Evolutionary conservation across 2,888 invertebrate genomes (phyloP).

Genomic region (Chironomus riparius): DNA sequence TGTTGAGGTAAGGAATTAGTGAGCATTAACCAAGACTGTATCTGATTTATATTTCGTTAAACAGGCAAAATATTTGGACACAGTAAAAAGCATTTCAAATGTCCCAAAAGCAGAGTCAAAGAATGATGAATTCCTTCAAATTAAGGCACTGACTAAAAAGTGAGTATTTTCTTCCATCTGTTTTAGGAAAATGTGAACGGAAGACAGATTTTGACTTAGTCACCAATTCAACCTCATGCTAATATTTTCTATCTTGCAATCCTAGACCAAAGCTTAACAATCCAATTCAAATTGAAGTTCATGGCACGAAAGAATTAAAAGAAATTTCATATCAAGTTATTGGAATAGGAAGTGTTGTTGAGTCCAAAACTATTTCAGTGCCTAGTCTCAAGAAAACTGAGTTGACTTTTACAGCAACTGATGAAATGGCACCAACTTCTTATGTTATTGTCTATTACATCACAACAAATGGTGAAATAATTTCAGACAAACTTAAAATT

Average conservation of each 20-base stretch:
- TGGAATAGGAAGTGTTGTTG: slow-evolving; percentile 74
- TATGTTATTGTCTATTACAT: slow-evolving; percentile 69
- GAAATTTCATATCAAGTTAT: slow-evolving; percentile 53
- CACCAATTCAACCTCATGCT: too few relatives aligned
- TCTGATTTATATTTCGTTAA: too few relatives aligned
- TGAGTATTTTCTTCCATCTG: slow-evolving; percentile 32
- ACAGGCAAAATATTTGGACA: not conserved
- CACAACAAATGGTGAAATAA: slow-evolving; percentile 55
- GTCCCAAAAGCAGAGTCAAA: slow-evolving; percentile 41
- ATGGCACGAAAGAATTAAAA: too few relatives aligned
- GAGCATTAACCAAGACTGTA: too few relatives aligned
- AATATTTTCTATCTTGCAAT: too few relatives aligned
- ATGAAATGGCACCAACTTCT: slow-evolving; percentile 49
- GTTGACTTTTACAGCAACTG: not conserved
- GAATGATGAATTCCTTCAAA: slow-evolving; percentile 50
- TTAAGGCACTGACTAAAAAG: slow-evolving; percentile 47
- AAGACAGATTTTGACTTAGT: too few relatives aligned
- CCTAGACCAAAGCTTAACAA: slow-evolving; percentile 52
- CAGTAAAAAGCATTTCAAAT: not conserved
- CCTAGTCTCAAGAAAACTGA: slow-evolving; percentile 33
- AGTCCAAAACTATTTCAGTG: slow-evolving; percentile 53
- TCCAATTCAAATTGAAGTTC: slow-evolving; percentile 43
- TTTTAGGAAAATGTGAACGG: too few relatives aligned
- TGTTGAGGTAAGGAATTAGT: not conserved
- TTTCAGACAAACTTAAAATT: slow-evolving; percentile 73